These are phyloP conservation scores for Microcebus lehilahytsara DNA, from an alignment of 2,113 vertebrate species.

Conservation along the genomic window DNA sequence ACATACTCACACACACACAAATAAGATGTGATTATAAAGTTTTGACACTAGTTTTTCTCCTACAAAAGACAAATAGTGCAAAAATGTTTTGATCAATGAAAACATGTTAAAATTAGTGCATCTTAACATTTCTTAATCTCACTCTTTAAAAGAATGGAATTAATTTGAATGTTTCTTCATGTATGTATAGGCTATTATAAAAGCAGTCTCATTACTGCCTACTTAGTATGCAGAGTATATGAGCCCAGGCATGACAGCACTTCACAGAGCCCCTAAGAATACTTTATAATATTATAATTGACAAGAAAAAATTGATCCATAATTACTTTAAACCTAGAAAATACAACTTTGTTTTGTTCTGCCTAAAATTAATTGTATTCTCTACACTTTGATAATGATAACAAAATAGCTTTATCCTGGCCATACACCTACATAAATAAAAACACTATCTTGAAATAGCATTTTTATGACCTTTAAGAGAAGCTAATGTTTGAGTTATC, in stretches of 20 bases:
- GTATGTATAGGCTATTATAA: constrained; percentile 31
- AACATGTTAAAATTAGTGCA: neutral
- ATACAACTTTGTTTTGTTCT: constrained; percentile 12
- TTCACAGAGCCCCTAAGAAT: neutral
- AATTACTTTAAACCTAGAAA: constrained; percentile 35
- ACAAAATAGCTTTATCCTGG: neutral
- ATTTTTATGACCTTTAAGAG: constrained; percentile 7
- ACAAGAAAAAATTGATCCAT: neutral
- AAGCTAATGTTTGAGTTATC: neutral
- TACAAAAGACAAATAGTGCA: constrained; percentile 10
- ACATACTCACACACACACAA: neutral
- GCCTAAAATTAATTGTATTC: neutral
- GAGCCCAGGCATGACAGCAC: neutral
- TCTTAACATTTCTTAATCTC: constrained; percentile 45
- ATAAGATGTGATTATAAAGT: neutral
- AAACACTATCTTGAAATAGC: neutral
- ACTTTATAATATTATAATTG: neutral
- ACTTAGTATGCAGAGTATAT: neutral
- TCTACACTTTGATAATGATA: neutral
- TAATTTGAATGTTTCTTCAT: constrained; percentile 14
- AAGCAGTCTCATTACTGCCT: neutral
- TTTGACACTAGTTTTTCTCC: neutral
- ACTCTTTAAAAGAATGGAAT: constrained; percentile 27
- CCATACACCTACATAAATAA: neutral
- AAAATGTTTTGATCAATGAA: constrained; percentile 35